Conservation (phyloP, 2,888 invertebrate genomes). For the Eurytoma adleriae region DNA sequence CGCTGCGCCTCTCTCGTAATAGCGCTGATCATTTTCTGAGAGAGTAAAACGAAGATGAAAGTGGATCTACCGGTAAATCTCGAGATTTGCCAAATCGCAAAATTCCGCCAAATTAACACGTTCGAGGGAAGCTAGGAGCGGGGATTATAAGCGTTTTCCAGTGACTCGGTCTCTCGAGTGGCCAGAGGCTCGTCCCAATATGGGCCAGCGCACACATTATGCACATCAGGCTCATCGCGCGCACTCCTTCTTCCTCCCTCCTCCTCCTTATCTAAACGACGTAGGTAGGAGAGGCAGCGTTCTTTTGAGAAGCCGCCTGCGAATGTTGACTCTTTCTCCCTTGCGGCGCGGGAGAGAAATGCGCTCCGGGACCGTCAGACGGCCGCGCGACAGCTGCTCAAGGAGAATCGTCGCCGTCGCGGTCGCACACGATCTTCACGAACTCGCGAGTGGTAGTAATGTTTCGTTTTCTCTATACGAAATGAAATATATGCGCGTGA, state of each 20-base stretch:
- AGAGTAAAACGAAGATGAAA: too few species aligned
- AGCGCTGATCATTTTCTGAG: too few species aligned
- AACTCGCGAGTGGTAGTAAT: constrained; percentile 26
- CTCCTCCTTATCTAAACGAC: constrained; percentile 66
- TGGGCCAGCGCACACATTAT: constrained; percentile 65
- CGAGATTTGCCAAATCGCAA: too few species aligned
- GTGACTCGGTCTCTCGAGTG: too few species aligned
- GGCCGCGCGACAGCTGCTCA: constrained; percentile 33
- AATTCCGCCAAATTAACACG: too few species aligned
- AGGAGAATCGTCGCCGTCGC: constrained; percentile 40
- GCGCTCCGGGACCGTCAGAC: constrained; percentile 17
- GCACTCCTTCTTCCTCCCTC: constrained; percentile 3
- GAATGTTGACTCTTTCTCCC: constrained; percentile 62
- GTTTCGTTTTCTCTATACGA: constrained; percentile 33
- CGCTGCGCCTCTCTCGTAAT: background rate
- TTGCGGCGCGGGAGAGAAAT: constrained; percentile 19
- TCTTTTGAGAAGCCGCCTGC: constrained; percentile 65
- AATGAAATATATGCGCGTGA: constrained; percentile 53
- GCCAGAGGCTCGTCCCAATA: constrained; percentile 63
- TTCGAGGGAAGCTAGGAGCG: too few species aligned
- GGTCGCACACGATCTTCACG: constrained; percentile 47
- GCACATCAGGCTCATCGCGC: constrained; percentile 65
- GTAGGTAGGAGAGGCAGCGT: constrained; percentile 47
- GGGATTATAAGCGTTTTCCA: too few species aligned
- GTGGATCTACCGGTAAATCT: too few species aligned